phyloP scores from a whole-genome alignment of 1,140 invertebrate species.

The Nomia melanderi region DNA sequence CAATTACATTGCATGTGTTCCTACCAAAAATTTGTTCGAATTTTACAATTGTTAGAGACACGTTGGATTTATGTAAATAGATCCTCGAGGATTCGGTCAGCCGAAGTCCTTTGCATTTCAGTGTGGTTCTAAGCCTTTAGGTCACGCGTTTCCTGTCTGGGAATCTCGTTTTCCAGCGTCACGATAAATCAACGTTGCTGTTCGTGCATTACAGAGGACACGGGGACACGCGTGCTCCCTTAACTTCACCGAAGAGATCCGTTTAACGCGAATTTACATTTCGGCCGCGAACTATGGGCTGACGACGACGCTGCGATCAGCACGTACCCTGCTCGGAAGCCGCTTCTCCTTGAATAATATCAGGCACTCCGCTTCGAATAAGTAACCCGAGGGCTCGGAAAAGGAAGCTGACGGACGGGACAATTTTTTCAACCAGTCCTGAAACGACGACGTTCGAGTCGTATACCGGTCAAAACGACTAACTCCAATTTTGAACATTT shows the following conservation, averaged over 20 bases:
- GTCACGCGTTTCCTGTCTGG: constrained; percentile 2
- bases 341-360: constrained; percentile 60
- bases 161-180: constrained; percentile 26
- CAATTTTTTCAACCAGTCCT: not conserved
- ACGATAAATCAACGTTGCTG: constrained; percentile 20
- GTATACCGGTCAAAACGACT: no score
- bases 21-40: not conserved
- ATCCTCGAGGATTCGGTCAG: not conserved
- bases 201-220: constrained; percentile 11
- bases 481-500: no score
- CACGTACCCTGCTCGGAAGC: constrained; percentile 23
- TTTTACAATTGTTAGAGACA: not conserved
- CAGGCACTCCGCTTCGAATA: constrained; percentile 75
- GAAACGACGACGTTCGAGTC: not conserved
- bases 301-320: constrained; percentile 17
- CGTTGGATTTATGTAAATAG: no score
- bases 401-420: constrained; percentile 40
- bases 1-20: no score
- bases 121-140: not conserved
- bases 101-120: not conserved
- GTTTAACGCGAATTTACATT: constrained; percentile 24
- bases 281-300: not conserved
- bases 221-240: constrained; percentile 8
- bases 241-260: not conserved
- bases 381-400: constrained; percentile 39